phyloP scores from a whole-genome alignment of 2,888 invertebrate genomes.

The Anthrax anthrax region DNA sequence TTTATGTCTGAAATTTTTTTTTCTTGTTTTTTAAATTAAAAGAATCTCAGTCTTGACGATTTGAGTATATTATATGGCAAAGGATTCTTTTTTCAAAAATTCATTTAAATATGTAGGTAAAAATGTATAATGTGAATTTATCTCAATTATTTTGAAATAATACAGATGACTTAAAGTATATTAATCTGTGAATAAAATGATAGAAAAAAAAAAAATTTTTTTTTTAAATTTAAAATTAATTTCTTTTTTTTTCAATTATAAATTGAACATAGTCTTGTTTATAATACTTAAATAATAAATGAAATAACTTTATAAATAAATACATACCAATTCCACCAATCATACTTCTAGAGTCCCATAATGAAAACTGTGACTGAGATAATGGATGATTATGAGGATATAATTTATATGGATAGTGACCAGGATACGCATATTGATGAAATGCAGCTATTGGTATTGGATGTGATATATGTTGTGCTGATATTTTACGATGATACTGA shows the following conservation, averaged over 20 bases:
- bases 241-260: too few relatives aligned
- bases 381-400: slow-evolving; percentile 31
- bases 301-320: background rate
- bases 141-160: background rate
- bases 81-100: slow-evolving; percentile 12
- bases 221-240: too few relatives aligned
- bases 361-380: slow-evolving; percentile 31
- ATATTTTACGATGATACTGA: slow-evolving; percentile 23
- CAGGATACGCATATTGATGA: slow-evolving; percentile 21
- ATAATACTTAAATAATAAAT: background rate
- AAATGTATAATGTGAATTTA: too few relatives aligned
- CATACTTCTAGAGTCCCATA: slow-evolving; percentile 32
- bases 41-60: background rate
- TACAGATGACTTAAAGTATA: background rate
- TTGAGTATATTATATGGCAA: background rate
- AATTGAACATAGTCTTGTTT: background rate
- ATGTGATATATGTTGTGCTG: slow-evolving; percentile 27
- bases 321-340: slow-evolving; percentile 28
- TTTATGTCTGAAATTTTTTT: too few relatives aligned
- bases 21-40: background rate
- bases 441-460: slow-evolving; percentile 31
- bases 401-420: slow-evolving; percentile 28
- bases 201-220: background rate
- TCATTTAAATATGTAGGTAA: slow-evolving; percentile 5
- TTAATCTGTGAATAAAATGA: background rate